Evolutionary conservation across 2,797 vertebrate genomes (phyloP).

Genomic region (Myripristis murdjan): DNA sequence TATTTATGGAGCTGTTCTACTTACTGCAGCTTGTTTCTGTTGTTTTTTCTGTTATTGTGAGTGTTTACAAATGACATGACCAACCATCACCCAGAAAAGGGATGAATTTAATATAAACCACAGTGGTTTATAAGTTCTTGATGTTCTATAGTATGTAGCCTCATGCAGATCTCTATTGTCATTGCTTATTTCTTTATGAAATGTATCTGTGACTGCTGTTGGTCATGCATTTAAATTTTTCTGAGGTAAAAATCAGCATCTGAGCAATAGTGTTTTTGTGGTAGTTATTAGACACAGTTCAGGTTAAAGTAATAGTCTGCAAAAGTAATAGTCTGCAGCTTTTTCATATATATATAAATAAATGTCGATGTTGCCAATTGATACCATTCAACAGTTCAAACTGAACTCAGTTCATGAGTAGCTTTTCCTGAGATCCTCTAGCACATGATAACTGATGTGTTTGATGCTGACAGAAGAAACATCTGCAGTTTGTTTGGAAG

Average conservation of each 20-base stretch:
- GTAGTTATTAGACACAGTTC: constrained; percentile 25
- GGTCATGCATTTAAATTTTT: constrained; percentile 19
- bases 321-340: constrained; percentile 37
- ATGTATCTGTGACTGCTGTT: constrained; percentile 44
- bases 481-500: too few species aligned
- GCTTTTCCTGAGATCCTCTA: too few species aligned
- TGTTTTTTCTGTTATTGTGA: constrained; percentile 32
- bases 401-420: too few species aligned
- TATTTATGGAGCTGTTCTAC: constrained; percentile 40
- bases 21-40: constrained; percentile 37
- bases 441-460: too few species aligned
- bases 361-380: too few species aligned
- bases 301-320: constrained; percentile 18
- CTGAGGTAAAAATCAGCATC: not conserved
- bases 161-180: not conserved
- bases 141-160: not conserved
- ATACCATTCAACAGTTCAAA: too few species aligned
- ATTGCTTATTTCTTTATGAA: constrained; percentile 37
- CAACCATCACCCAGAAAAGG: too few species aligned
- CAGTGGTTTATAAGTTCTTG: not conserved
- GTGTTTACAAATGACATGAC: constrained; percentile 45
- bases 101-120: not conserved
- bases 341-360: not conserved
- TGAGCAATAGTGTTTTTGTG: constrained; percentile 16
- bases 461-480: too few species aligned